A percentile compares a stretch with the other conserved stretches of the same genome.
phyloP scores from a whole-genome alignment of 1,140 invertebrate species.

The Drosophila ironensis region DNA sequence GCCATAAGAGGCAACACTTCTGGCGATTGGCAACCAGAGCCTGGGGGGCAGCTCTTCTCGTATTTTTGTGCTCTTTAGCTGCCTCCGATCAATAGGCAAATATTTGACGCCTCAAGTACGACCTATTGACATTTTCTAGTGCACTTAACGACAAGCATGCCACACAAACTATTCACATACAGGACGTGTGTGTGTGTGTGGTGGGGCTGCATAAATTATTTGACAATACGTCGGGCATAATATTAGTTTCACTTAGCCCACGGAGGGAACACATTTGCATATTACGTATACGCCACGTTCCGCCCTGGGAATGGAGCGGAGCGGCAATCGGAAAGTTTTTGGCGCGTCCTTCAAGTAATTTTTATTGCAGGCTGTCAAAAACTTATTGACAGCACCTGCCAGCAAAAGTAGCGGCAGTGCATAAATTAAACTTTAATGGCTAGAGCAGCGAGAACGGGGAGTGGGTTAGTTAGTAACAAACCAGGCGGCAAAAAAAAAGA shows the following conservation, averaged over 20 bases:
- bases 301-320: neutral
- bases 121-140: slow-evolving; percentile 71
- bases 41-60: neutral
- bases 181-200: neutral
- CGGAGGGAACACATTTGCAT: slow-evolving; percentile 57
- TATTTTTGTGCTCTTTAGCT: slow-evolving; percentile 35
- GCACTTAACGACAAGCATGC: slow-evolving; percentile 61
- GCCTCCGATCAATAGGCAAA: slow-evolving; percentile 60
- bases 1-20: neutral
- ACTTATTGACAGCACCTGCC: slow-evolving; percentile 61
- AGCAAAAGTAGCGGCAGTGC: slow-evolving; percentile 41
- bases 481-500: neutral
- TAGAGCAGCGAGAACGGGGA: neutral
- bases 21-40: neutral
- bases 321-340: slow-evolving; percentile 46
- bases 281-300: slow-evolving; percentile 61
- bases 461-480: neutral
- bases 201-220: slow-evolving; percentile 70
- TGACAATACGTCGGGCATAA: slow-evolving; percentile 67
- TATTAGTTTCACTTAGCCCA: slow-evolving; percentile 69
- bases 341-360: slow-evolving; percentile 46
- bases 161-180: neutral
- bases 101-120: slow-evolving; percentile 63
- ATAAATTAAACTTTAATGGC: slow-evolving; percentile 57
- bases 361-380: slow-evolving; percentile 54